Conservation (phyloP, 2,797 vertebrate genomes). For the Myripristis jacobus region DNA sequence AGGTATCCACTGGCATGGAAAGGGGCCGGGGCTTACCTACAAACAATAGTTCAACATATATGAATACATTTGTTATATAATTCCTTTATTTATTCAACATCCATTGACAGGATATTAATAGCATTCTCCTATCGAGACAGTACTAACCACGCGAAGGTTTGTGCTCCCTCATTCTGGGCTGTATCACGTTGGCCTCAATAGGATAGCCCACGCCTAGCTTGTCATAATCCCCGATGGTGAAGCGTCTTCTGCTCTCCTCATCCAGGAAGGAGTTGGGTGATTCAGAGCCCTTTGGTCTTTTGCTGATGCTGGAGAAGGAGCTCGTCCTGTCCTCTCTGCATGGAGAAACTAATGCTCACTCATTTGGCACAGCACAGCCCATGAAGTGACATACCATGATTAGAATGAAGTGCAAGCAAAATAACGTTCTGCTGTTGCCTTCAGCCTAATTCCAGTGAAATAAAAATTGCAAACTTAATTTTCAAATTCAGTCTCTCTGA, state of each 20-base stretch:
- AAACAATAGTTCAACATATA: constrained; percentile 13
- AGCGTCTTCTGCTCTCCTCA: constrained; percentile 88
- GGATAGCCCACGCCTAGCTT: constrained; percentile 84
- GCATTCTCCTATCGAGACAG: not conserved
- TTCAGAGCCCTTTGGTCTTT: constrained; percentile 87
- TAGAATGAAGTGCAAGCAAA: not conserved
- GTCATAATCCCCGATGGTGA: constrained; percentile 87
- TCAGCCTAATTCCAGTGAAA: not conserved
- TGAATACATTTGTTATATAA: not conserved
- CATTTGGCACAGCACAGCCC: not conserved
- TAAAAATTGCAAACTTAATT: not conserved
- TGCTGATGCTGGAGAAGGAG: constrained; percentile 73
- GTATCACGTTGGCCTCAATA: constrained; percentile 84
- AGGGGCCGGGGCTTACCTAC: constrained; percentile 92
- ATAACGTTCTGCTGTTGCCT: not conserved
- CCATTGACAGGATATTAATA: not conserved
- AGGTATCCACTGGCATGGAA: constrained; percentile 94
- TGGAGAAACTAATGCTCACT: constrained; percentile 29
- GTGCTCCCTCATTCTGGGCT: constrained; percentile 90
- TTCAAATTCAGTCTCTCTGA: not conserved
- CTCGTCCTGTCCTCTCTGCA: constrained; percentile 83
- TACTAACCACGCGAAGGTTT: constrained; percentile 86
- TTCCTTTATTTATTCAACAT: not conserved
- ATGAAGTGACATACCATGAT: not conserved
- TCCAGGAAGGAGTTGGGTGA: constrained; percentile 96